phyloP scores from a whole-genome alignment of 2,797 vertebrate genomes.

The Rhyacichthys aspro region DNA sequence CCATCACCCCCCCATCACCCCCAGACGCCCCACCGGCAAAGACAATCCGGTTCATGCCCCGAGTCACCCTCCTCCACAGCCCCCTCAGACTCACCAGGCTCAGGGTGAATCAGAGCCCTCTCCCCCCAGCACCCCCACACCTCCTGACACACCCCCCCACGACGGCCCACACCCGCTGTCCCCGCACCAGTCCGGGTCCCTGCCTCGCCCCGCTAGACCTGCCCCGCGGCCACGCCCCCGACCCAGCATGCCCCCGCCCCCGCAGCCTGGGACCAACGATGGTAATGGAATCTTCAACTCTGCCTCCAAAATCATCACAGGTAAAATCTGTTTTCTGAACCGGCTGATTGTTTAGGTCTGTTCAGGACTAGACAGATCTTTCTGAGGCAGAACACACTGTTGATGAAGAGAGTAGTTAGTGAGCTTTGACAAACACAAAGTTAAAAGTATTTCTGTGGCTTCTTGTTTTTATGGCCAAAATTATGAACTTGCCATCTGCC shows the following conservation, averaged over 20 bases:
- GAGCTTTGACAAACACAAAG: background rate
- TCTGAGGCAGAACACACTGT: too few species aligned
- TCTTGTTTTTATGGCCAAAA: constrained; percentile 25
- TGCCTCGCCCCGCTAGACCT: constrained; percentile 86
- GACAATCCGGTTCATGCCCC: constrained; percentile 87
- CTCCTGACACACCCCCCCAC: constrained; percentile 84
- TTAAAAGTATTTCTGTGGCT: constrained; percentile 8
- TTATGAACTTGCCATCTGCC: constrained; percentile 26
- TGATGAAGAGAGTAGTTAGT: background rate
- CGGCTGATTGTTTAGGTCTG: too few species aligned
- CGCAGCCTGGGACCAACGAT: constrained; percentile 83
- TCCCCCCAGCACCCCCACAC: constrained; percentile 87
- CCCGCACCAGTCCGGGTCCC: constrained; percentile 74
- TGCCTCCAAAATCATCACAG: constrained; percentile 90
- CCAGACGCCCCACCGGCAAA: constrained; percentile 84
- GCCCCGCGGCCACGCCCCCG: constrained; percentile 88
- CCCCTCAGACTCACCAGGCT: constrained; percentile 73
- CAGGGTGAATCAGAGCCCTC: constrained; percentile 76
- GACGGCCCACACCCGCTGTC: constrained; percentile 55
- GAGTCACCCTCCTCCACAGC: constrained; percentile 93
- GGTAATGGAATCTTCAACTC: constrained; percentile 71
- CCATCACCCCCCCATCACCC: constrained; percentile 69
- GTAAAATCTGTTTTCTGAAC: constrained; percentile 68
- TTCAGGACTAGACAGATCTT: too few species aligned
- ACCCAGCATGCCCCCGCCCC: constrained; percentile 89